Conservation (phyloP, 1,140 invertebrate genomes). For the Drosophila carrolli region DNA sequence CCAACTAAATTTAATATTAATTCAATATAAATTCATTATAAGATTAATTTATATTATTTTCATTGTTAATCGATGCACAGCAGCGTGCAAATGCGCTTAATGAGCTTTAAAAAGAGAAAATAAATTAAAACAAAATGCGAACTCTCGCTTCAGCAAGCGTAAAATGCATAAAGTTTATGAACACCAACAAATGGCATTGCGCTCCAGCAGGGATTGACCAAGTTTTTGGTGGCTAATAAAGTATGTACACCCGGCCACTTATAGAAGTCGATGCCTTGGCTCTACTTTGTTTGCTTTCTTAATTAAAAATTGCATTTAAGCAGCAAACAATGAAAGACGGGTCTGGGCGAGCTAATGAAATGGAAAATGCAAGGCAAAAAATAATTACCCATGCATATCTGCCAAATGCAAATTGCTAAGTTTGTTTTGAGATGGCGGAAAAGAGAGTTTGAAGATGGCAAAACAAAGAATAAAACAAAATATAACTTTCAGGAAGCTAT, state of each 20-base stretch:
- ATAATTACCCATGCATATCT: constrained; percentile 37
- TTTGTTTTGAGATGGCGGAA: constrained; percentile 4
- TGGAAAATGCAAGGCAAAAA: constrained; percentile 42
- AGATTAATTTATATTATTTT: constrained; percentile 66
- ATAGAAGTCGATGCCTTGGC: constrained; percentile 41
- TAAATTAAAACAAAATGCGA: constrained; percentile 21
- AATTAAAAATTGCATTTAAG: constrained; percentile 54
- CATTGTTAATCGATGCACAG: constrained; percentile 57
- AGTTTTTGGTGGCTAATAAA: constrained; percentile 40
- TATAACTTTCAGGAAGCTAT: neutral
- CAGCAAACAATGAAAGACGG: constrained; percentile 40
- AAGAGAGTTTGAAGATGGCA: constrained; percentile 8
- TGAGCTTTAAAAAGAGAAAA: constrained; percentile 63
- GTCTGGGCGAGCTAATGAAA: constrained; percentile 46
- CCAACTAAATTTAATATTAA: constrained; percentile 71
- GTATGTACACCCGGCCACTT: constrained; percentile 30
- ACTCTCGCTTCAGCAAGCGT: constrained; percentile 8
- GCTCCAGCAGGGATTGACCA: constrained; percentile 15
- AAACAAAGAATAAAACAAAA: neutral
- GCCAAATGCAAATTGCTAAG: constrained; percentile 25
- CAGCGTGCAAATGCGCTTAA: constrained; percentile 61
- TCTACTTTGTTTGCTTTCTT: constrained; percentile 41
- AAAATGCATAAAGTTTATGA: constrained; percentile 46
- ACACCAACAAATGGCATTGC: constrained; percentile 39
- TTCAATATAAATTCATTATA: constrained; percentile 69